phyloP scores from a whole-genome alignment of 2,113 vertebrate genomes.

The Orcinus orca region DNA sequence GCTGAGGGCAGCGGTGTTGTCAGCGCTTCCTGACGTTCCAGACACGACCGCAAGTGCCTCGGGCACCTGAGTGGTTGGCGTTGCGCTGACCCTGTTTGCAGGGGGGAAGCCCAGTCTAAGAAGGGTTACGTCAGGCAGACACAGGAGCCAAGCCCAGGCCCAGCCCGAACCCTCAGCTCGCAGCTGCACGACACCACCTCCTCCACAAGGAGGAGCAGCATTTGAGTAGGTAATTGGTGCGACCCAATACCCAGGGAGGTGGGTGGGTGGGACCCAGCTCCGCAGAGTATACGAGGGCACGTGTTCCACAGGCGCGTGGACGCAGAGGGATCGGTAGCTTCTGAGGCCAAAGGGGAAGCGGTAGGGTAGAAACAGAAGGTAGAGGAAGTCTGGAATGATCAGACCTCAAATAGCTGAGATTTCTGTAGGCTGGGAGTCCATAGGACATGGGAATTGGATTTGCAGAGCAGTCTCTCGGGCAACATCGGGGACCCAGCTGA shows the following conservation, averaged over 20 bases:
- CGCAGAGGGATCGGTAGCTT: background rate
- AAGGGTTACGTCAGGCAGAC: background rate
- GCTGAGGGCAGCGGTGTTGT: background rate
- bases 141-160: background rate
- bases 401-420: background rate
- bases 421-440: background rate
- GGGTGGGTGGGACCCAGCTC: no score
- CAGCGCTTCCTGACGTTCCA: background rate
- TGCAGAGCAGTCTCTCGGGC: background rate
- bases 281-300: background rate
- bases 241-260: background rate
- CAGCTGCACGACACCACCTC: background rate
- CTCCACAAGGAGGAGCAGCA: background rate
- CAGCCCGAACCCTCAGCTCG: background rate
- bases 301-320: background rate
- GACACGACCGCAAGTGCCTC: fast-evolving
- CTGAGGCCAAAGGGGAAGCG: background rate
- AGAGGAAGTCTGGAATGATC: background rate
- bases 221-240: background rate
- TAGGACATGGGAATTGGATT: fast-evolving
- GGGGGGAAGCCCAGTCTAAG: background rate
- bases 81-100: background rate
- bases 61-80: fast-evolving
- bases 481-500: background rate
- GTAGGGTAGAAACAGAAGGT: background rate